Evolutionary conservation across 2,888 invertebrate genomes (phyloP).

Genomic region (Hirudinaria manillensis): DNA sequence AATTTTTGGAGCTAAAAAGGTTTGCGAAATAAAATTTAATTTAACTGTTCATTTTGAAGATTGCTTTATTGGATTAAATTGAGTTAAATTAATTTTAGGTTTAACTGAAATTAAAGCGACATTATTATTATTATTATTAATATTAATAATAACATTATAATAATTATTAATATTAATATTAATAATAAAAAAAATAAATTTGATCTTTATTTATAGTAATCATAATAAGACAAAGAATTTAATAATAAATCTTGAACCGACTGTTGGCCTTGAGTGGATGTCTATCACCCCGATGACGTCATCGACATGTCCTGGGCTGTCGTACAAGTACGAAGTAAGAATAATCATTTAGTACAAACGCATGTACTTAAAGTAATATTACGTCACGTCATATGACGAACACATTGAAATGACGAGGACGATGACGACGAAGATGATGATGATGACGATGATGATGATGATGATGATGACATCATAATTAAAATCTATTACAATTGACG

Average conservation of each 20-base stretch:
- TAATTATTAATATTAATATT: not conserved
- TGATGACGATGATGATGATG: no score
- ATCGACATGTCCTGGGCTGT: slow-evolving; percentile 32
- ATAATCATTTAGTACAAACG: no score
- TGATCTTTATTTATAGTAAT: no score
- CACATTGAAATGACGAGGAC: no score
- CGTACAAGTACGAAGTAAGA: no score
- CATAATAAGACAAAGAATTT: not conserved
- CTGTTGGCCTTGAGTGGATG: slow-evolving; percentile 51
- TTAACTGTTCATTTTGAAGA: not conserved
- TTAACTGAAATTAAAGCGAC: no score
- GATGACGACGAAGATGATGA: no score
- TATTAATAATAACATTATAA: not conserved
- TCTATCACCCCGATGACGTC: slow-evolving; percentile 51
- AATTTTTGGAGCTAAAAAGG: not conserved
- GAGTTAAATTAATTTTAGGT: not conserved
- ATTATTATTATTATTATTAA: no score
- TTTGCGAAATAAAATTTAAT: not conserved
- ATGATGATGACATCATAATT: no score
- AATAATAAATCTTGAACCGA: slow-evolving; percentile 34
- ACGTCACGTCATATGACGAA: no score
- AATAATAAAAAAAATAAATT: not conserved
- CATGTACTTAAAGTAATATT: no score
- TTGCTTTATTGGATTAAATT: not conserved
- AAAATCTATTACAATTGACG: no score